phyloP scores from a whole-genome alignment of 2,113 vertebrate species.

The Myodes glareolus region DNA sequence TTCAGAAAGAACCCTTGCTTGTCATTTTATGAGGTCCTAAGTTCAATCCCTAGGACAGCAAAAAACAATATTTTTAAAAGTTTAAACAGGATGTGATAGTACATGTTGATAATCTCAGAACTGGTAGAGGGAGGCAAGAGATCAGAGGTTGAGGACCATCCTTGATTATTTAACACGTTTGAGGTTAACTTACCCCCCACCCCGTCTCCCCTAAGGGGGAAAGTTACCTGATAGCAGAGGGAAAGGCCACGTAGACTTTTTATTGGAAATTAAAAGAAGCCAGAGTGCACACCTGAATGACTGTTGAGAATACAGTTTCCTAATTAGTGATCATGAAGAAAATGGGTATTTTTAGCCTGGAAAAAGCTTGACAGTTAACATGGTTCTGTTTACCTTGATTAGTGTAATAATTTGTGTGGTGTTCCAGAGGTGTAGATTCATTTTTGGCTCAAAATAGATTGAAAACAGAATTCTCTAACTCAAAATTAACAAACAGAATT shows the following conservation, averaged over 20 bases:
- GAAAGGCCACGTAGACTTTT: not conserved
- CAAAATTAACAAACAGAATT: conserved; percentile 46
- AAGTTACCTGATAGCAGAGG: not conserved
- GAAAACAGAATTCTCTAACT: conserved; percentile 60
- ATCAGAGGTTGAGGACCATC: not conserved
- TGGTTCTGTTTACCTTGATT: conserved; percentile 68
- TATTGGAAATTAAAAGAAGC: conserved; percentile 43
- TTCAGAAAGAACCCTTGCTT: not conserved
- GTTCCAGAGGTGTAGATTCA: conserved; percentile 32
- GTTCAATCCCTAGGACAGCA: not conserved
- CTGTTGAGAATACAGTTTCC: conserved; percentile 66
- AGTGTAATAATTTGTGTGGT: not conserved
- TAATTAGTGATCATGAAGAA: conserved; percentile 59
- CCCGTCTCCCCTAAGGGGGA: not conserved
- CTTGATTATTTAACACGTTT: not conserved
- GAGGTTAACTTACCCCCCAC: not conserved
- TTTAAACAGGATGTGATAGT: not conserved
- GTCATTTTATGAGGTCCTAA: not conserved
- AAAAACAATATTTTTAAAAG: not conserved
- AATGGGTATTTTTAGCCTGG: conserved; percentile 58
- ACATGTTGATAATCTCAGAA: not conserved
- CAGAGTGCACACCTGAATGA: not conserved
- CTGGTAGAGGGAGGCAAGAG: not conserved
- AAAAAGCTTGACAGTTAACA: conserved; percentile 45
- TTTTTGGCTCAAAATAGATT: conserved; percentile 25